Evolutionary conservation across 2,113 vertebrate species (phyloP).

Genomic region (Nyctereutes procyonoides): DNA sequence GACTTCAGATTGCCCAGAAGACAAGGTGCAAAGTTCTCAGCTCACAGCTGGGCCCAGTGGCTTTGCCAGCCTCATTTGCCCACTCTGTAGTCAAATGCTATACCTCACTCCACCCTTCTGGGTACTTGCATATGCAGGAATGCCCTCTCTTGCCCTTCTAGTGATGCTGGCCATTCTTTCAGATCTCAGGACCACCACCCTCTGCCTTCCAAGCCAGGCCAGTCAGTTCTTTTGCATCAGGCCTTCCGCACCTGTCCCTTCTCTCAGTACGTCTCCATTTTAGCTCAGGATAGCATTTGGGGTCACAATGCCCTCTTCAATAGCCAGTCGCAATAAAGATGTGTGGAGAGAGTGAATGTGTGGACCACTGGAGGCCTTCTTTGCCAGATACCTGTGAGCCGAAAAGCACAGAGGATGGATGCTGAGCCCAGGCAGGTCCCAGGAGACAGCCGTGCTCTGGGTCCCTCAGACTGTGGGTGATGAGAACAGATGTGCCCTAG

Average conservation of each 20-base stretch:
- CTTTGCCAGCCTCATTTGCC: neutral
- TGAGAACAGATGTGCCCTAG: neutral
- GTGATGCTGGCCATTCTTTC: neutral
- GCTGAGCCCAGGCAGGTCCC: neutral
- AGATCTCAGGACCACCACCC: neutral
- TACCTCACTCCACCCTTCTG: neutral
- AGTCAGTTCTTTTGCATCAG: neutral
- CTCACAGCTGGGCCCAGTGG: neutral
- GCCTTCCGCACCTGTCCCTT: neutral
- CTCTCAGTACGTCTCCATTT: neutral
- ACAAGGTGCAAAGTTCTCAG: neutral
- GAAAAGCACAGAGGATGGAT: neutral
- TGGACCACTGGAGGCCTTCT: neutral
- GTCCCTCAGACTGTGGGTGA: neutral
- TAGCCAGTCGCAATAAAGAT: neutral
- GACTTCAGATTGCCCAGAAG: conserved; percentile 11
- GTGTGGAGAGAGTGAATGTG: neutral
- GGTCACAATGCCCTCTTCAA: neutral
- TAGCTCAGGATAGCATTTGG: neutral
- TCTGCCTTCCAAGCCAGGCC: neutral
- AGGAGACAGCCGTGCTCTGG: neutral
- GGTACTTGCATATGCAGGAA: neutral
- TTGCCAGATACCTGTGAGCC: neutral
- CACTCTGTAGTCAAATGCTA: neutral
- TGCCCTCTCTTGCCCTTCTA: neutral